These are phyloP conservation scores for Schizothorax lantsangensis DNA, from an alignment of 2,797 vertebrate species.

Conservation along the genomic window DNA sequence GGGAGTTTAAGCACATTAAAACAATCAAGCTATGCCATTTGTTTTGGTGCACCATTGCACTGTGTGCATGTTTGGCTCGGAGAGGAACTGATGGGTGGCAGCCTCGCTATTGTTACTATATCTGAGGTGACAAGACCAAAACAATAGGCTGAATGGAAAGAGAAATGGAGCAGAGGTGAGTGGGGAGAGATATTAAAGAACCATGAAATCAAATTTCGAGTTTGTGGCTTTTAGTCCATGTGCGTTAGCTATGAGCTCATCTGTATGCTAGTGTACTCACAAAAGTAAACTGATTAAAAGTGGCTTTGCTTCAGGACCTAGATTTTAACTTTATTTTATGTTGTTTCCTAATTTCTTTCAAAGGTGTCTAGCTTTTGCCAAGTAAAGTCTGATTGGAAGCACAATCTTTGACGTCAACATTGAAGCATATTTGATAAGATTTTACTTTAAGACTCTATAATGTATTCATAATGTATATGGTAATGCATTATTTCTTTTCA, in stretches of 20 bases:
- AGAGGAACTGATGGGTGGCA: slow-evolving; percentile 25
- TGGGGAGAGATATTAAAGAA: slow-evolving; percentile 18
- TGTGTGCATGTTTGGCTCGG: slow-evolving; percentile 39
- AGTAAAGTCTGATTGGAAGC: background rate
- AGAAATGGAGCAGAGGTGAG: background rate
- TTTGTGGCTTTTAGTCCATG: background rate
- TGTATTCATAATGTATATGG: background rate
- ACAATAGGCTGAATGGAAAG: slow-evolving; percentile 5
- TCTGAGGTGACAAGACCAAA: slow-evolving; percentile 22
- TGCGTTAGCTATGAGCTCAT: background rate
- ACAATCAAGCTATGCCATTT: slow-evolving; percentile 49
- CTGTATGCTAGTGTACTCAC: background rate
- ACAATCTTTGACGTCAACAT: background rate
- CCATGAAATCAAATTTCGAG: background rate
- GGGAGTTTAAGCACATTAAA: slow-evolving; percentile 56
- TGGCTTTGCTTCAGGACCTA: background rate
- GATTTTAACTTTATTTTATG: background rate
- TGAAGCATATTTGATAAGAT: background rate
- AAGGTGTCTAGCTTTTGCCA: background rate
- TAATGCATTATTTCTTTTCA: background rate
- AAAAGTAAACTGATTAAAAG: background rate
- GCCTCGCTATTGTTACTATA: slow-evolving; percentile 27
- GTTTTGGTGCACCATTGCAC: slow-evolving; percentile 50
- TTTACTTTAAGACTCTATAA: background rate
- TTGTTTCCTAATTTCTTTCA: background rate